phyloP scores from a whole-genome alignment of 2,888 invertebrate genomes.

The Boloria euphrosyne region DNA sequence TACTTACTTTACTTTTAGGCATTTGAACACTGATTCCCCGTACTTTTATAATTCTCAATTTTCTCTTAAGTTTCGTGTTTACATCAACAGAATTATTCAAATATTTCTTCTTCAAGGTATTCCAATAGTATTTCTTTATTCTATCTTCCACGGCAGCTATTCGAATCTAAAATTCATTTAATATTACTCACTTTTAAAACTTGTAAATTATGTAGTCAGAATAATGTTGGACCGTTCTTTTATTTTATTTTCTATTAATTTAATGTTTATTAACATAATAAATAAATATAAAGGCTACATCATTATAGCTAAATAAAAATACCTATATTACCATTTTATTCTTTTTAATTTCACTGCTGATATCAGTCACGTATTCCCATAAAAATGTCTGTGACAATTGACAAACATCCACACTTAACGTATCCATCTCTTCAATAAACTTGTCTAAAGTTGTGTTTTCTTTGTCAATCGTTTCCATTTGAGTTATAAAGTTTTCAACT shows the following conservation, averaged over 20 bases:
- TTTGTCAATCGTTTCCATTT: conserved; percentile 62
- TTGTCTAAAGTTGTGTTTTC: conserved; percentile 60
- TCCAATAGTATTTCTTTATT: conserved; percentile 75
- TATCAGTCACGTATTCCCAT: conserved; percentile 74
- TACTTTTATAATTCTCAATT: conserved; percentile 70
- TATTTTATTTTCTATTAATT: conserved; percentile 51
- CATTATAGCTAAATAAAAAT: neutral
- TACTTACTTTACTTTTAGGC: conserved; percentile 71
- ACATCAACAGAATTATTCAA: conserved; percentile 48
- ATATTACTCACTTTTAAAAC: too few relatives aligned
- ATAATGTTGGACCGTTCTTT: too few relatives aligned
- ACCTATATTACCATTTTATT: conserved; percentile 65
- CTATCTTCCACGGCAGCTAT: conserved; percentile 75
- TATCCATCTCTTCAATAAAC: conserved; percentile 74
- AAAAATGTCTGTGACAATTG: conserved; percentile 71
- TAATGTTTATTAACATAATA: conserved; percentile 51
- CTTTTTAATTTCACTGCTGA: conserved; percentile 66
- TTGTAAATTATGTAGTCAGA: too few relatives aligned
- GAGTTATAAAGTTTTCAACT: conserved; percentile 59
- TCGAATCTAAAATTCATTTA: conserved; percentile 51
- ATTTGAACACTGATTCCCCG: conserved; percentile 73
- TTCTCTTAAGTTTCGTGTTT: conserved; percentile 58
- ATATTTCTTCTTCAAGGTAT: conserved; percentile 69
- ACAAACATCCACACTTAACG: conserved; percentile 70
- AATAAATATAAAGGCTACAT: neutral